phyloP scores from a whole-genome alignment of 2,113 vertebrate genomes.

The Calyptomena viridis region DNA sequence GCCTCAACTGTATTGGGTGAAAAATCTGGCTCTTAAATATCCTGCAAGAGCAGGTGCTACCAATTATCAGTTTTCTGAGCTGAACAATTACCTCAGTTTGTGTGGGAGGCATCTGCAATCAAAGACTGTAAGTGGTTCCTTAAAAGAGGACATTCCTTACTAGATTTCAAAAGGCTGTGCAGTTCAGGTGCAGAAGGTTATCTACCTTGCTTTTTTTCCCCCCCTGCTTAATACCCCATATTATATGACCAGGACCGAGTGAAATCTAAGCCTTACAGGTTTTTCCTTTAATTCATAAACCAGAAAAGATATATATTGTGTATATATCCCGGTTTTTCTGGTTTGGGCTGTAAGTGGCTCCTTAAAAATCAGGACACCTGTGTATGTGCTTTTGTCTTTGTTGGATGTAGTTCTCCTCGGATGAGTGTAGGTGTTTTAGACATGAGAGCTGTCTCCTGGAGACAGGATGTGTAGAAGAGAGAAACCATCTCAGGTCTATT shows the following conservation, averaged over 20 bases:
- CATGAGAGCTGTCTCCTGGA: neutral
- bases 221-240: too few species aligned
- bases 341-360: neutral
- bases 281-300: neutral
- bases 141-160: neutral
- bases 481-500: neutral
- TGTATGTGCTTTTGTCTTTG: neutral
- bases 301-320: too few species aligned
- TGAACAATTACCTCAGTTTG: neutral
- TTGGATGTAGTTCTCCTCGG: neutral
- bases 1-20: neutral
- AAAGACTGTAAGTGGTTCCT: neutral
- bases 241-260: neutral
- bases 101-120: neutral
- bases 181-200: neutral
- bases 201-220: fast-evolving
- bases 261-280: neutral
- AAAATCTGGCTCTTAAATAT: neutral
- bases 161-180: neutral
- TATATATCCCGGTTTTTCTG: neutral
- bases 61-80: neutral
- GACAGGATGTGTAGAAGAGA: neutral
- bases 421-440: neutral
- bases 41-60: neutral
- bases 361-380: neutral